phyloP scores from a whole-genome alignment of 2,888 invertebrate genomes.

The Leptinotarsa juncta region DNA sequence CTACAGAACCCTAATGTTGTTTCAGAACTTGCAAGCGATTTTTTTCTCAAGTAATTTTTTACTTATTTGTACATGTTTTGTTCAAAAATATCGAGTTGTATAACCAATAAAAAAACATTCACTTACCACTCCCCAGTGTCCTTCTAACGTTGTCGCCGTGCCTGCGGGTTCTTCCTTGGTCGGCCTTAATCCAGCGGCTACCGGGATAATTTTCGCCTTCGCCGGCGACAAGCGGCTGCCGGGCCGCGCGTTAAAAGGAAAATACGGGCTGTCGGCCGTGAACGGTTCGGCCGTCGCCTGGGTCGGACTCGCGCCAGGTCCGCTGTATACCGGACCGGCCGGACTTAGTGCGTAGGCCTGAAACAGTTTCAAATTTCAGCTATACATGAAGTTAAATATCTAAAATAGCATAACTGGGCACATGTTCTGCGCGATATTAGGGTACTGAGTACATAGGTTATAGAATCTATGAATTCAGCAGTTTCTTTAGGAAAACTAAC shows the following conservation, averaged over 20 bases:
- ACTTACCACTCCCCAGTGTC: slow-evolving; percentile 66
- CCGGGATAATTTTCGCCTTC: slow-evolving; percentile 67
- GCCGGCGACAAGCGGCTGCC: slow-evolving; percentile 64
- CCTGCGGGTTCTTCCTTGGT: slow-evolving; percentile 52
- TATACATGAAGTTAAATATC: background rate
- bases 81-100: background rate
- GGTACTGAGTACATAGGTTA: no score
- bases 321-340: slow-evolving; percentile 64
- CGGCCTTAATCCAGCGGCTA: slow-evolving; percentile 54
- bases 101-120: background rate
- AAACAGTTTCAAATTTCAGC: slow-evolving; percentile 37
- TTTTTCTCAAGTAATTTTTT: no score
- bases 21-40: no score
- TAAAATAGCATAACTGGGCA: background rate
- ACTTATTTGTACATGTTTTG: no score
- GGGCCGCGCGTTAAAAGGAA: slow-evolving; percentile 74
- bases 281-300: slow-evolving; percentile 71
- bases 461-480: no score
- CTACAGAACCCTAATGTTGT: no score
- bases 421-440: no score
- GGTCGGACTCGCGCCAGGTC: slow-evolving; percentile 64
- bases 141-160: slow-evolving; percentile 58
- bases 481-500: no score
- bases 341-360: slow-evolving; percentile 66
- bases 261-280: slow-evolving; percentile 73